Evolutionary conservation across 2,113 vertebrate species (phyloP), one percentile per base, ranked within the genome.

Genomic region (Alethe diademata): DNA sequence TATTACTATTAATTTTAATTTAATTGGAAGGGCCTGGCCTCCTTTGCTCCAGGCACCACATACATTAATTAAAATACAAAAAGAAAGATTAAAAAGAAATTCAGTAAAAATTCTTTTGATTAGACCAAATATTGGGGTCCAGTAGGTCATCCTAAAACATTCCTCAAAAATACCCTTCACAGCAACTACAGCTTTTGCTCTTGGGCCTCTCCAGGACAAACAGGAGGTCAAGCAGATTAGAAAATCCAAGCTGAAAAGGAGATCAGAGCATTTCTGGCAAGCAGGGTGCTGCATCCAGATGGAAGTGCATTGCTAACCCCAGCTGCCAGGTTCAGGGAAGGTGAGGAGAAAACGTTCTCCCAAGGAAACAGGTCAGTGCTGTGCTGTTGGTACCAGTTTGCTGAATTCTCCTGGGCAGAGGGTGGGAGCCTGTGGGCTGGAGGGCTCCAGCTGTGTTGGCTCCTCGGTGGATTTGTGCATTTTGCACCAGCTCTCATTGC

Each of bases 31-130:
- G 38, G 67, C 60, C 81, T 93, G 92, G 43, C 61, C 60, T 92
- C 8, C 61, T 86, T 93, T 88, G 90, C 94, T 96, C 72, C 88
- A 97, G 94, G 87, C 90, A 83, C 19, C 58, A 86, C 43, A 90
- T 43, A 80, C 64, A 90, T 95, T 96, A 96, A 96, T 97, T 96
- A 97, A 93, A 96, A 70, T 71, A 67, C 1, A 1, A 72, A 95
- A 92, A 91, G 53, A 78, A 89, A 94, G 54, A 93, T 83, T 86
- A 83, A 78, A 87, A 94, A 88, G 50, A 56, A 94, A 86, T 93
- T 91, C 35, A 76, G 88, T 47, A 74, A 36, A 75, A 76, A 70
- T 58, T 54, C 45, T 58, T 73, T 86, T 94, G 5, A 96, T 93
- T 92, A 86, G 22, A 93, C 66, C 19, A 92, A 91, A 67, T 86